Evolutionary conservation across 2,113 vertebrate genomes (phyloP).

Genomic region (Anhinga rufa): DNA sequence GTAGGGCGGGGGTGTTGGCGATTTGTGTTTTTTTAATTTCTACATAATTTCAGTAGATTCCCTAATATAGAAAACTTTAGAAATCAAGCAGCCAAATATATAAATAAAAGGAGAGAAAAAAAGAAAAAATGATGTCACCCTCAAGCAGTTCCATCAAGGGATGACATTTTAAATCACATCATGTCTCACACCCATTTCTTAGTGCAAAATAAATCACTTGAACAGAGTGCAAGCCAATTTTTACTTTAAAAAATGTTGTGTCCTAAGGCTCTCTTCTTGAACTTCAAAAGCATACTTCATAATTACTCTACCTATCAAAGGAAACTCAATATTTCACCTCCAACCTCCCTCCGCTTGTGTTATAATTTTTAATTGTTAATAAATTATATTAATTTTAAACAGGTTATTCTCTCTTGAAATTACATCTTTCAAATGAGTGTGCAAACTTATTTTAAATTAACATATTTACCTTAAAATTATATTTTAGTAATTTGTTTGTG

Average conservation of each 20-base stretch:
- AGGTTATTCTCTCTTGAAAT: conserved; percentile 69
- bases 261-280: conserved; percentile 92
- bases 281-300: conserved; percentile 88
- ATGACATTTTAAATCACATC: conserved; percentile 96
- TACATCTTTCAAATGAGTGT: conserved; percentile 52
- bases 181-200: conserved; percentile 89
- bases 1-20: background rate
- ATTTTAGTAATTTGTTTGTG: conserved; percentile 38
- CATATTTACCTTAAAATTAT: conserved; percentile 47
- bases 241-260: conserved; percentile 82
- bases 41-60: conserved; percentile 59
- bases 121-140: conserved; percentile 66
- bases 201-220: conserved; percentile 91
- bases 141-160: conserved; percentile 81
- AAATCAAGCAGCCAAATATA: conserved; percentile 45
- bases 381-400: conserved; percentile 75
- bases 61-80: conserved; percentile 59
- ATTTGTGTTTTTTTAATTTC: conserved; percentile 44
- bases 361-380: conserved; percentile 88
- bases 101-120: conserved; percentile 37
- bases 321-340: conserved; percentile 83
- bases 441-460: conserved; percentile 57
- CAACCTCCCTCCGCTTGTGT: conserved; percentile 80
- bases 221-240: conserved; percentile 87
- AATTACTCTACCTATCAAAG: conserved; percentile 92